A percentile compares a stretch with the other conserved stretches of the same genome.
phyloP scores from a whole-genome alignment of 2,797 vertebrate genomes.

The Amniataba percoides region DNA sequence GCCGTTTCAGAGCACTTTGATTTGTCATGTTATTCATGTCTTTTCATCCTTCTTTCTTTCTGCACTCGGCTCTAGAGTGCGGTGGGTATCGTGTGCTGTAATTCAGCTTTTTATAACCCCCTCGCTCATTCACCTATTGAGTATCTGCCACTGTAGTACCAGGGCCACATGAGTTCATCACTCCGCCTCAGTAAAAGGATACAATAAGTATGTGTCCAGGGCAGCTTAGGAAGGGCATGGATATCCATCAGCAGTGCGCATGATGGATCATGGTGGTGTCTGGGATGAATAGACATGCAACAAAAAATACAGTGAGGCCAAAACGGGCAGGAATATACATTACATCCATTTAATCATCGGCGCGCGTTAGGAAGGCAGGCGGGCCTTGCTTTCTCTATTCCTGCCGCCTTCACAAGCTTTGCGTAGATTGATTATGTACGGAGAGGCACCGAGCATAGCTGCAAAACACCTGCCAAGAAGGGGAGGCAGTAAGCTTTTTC shows the following conservation, averaged over 20 bases:
- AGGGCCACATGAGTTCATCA: constrained; percentile 79
- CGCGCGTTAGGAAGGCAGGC: constrained; percentile 73
- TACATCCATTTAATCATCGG: constrained; percentile 87
- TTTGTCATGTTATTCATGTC: constrained; percentile 83
- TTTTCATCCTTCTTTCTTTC: constrained; percentile 74
- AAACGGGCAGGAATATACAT: constrained; percentile 83
- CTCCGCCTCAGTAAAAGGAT: constrained; percentile 83
- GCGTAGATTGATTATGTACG: constrained; percentile 80
- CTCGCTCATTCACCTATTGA: constrained; percentile 79
- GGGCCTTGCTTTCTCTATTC: constrained; percentile 65
- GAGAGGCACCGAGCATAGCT: constrained; percentile 63
- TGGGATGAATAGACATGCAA: constrained; percentile 84
- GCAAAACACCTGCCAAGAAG: constrained; percentile 79
- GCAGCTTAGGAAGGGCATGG: constrained; percentile 82
- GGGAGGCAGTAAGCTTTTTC: constrained; percentile 68
- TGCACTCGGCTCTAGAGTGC: constrained; percentile 50
- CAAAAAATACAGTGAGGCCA: constrained; percentile 83
- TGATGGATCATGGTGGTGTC: constrained; percentile 82
- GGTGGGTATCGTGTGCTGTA: constrained; percentile 76
- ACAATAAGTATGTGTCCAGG: constrained; percentile 85
- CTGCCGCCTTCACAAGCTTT: constrained; percentile 72
- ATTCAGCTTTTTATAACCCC: constrained; percentile 80
- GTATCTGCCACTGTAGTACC: constrained; percentile 74
- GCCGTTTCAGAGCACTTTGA: constrained; percentile 79
- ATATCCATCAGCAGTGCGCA: constrained; percentile 81